Evolutionary conservation across 2,888 invertebrate genomes (phyloP).

Genomic region (Eucriotettix oculatus): DNA sequence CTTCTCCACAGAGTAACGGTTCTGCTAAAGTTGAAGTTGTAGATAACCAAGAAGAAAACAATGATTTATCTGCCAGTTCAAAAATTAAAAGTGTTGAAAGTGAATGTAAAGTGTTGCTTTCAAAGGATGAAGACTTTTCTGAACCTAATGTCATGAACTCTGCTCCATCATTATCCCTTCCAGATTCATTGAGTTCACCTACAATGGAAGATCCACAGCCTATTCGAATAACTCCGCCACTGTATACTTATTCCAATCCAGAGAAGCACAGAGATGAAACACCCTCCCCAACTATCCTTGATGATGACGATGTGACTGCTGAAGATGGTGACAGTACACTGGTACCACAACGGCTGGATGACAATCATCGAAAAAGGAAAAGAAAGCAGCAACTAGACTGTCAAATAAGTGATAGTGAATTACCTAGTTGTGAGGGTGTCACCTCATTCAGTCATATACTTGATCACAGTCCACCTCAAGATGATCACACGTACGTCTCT

Average conservation of each 20-base stretch:
- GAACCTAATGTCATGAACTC: neutral
- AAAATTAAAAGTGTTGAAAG: too few relatives aligned
- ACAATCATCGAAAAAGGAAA: slow-evolving; percentile 18
- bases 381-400: slow-evolving; percentile 13
- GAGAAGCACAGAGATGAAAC: slow-evolving; percentile 40
- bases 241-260: slow-evolving; percentile 62
- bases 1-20: too few relatives aligned
- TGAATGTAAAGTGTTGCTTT: too few relatives aligned
- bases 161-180: neutral
- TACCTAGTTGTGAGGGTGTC: neutral
- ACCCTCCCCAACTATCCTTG: slow-evolving; percentile 17
- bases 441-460: neutral
- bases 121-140: too few relatives aligned
- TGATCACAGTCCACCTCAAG: slow-evolving; percentile 3
- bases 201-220: slow-evolving; percentile 39
- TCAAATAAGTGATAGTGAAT: slow-evolving; percentile 5
- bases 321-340: slow-evolving; percentile 11
- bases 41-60: too few relatives aligned
- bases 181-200: slow-evolving; percentile 11
- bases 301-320: slow-evolving; percentile 13
- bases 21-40: too few relatives aligned
- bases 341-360: slow-evolving; percentile 1
- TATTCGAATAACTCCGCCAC: slow-evolving; percentile 51
- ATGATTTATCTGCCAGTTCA: too few relatives aligned
- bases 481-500: slow-evolving; percentile 14